Base-by-base conservation (phyloP, 2,888 invertebrate species). In the Aproaerema taeniolella region DNA sequence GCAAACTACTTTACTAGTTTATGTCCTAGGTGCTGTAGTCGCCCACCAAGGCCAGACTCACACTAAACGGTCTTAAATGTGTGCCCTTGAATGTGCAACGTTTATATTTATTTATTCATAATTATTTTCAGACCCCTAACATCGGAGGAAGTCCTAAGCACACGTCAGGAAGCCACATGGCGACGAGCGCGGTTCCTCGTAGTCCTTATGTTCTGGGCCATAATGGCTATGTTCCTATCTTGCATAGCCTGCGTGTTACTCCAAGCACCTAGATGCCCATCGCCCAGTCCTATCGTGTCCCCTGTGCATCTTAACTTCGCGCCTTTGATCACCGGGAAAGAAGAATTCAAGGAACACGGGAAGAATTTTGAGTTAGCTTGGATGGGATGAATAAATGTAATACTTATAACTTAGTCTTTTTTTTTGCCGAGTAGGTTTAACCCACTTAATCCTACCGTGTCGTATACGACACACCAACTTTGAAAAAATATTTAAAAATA, bases 121-220 rank as follows among this genome's bases (percentile, higher is more conserved):
- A 13, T n/a, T 2, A 11, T 37, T 71, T 67, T 4, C 73, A 80
- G 81, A 41, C 60, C 73, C 1, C 57, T 90, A n/a, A 78, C 78
- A 6, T 52, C 72, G 17, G 88, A 88, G 42, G 89, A 90, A 56
- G 74, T 90, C 0, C 46, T 78, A 14, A 63, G 68, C n/a, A 72
- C 68, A 9, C 65, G 67, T 1, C 61, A 78, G 41, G 79, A 88
- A 47, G 66, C 75, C 0, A 75, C 80, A 52, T 90, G 90, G 90
- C 73, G 81, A 1, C 71, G 79, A 1, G 53, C 82, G 1, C 76
- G 88, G 0, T 71, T 78, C 40, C 63, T 75, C 41, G 58, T 88
- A 13, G 57, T 87, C 46, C 52, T 82, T 20, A 63, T 85, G 53
- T 87, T 88, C 67, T 88, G 89, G 87, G 66, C 82, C 1, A 54